phyloP scores from a whole-genome alignment of 1,140 invertebrate genomes.

The Rhopalosiphum padi region DNA sequence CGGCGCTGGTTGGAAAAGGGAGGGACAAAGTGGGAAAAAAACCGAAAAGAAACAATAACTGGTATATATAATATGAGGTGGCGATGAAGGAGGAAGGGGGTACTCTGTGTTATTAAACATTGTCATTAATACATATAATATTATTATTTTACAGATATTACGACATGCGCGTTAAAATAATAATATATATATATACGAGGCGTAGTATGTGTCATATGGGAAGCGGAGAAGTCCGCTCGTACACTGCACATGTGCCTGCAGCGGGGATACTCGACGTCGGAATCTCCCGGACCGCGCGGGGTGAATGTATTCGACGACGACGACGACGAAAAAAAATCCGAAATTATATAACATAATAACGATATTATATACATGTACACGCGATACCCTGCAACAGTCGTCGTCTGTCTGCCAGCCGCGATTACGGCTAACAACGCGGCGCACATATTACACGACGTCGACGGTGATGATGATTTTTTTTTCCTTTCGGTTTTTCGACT shows the following conservation, averaged over 20 bases:
- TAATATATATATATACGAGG: not conserved
- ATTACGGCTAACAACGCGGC: not conserved
- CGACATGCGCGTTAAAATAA: not conserved
- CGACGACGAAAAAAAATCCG: not conserved
- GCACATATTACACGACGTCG: not conserved
- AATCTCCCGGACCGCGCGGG: not conserved
- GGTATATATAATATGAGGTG: not conserved
- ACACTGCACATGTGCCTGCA: not conserved
- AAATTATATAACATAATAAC: not conserved
- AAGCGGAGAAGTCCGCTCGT: not conserved
- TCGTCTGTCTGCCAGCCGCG: slow-evolving; percentile 6
- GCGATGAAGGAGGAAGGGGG: too few species aligned
- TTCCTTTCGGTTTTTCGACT: not conserved
- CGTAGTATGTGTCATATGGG: not conserved
- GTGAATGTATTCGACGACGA: not conserved
- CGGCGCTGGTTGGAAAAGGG: too few species aligned
- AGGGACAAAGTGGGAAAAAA: not conserved
- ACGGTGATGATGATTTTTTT: not conserved
- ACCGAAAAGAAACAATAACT: not conserved
- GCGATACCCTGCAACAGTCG: not conserved
- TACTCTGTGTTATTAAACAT: not conserved
- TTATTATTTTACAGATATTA: not conserved
- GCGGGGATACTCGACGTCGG: not conserved
- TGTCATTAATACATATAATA: not conserved
- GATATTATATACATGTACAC: not conserved